These are phyloP conservation scores for Asbolus verrucosus DNA, from an alignment of 1,140 invertebrate genomes.

Conservation along the genomic window DNA sequence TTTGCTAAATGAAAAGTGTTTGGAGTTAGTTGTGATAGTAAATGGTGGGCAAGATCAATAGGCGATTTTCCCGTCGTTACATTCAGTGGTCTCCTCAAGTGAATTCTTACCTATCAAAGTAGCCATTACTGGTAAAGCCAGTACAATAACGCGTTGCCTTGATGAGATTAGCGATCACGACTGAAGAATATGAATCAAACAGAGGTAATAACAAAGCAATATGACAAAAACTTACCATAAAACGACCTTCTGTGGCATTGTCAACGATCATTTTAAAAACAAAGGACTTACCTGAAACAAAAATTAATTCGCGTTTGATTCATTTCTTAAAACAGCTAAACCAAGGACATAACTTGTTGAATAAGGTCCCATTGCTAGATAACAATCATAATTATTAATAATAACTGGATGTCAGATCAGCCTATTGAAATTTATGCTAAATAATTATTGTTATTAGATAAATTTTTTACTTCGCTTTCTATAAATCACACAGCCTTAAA, in stretches of 20 bases:
- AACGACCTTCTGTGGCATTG: conserved; percentile 44
- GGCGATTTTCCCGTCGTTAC: not conserved
- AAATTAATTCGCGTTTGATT: conserved; percentile 33
- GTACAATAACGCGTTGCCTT: conserved; percentile 45
- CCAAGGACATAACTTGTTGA: conserved; percentile 41
- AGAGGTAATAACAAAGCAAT: conserved; percentile 26
- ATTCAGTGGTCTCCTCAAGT: conserved; percentile 22
- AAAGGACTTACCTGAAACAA: conserved; percentile 45
- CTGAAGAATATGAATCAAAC: conserved; percentile 29
- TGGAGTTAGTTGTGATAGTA: conserved; percentile 2
- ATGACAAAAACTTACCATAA: conserved; percentile 46
- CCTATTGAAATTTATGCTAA: conserved; percentile 44
- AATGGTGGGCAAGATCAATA: not conserved
- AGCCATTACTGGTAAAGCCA: conserved; percentile 31
- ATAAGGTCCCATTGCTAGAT: conserved; percentile 35
- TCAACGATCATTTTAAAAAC: conserved; percentile 37
- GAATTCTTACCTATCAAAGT: conserved; percentile 21
- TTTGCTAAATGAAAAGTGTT: conserved; percentile 23
- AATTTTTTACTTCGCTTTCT: conserved; percentile 13
- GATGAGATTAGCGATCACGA: conserved; percentile 50
- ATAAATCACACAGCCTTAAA: conserved; percentile 19
- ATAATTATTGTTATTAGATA: conserved; percentile 40
- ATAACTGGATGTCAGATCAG: conserved; percentile 37
- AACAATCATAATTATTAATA: conserved; percentile 45
- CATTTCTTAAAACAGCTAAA: conserved; percentile 15